Evolutionary conservation across 2,888 invertebrate species (phyloP).

Genomic region (Mythimna loreyi): DNA sequence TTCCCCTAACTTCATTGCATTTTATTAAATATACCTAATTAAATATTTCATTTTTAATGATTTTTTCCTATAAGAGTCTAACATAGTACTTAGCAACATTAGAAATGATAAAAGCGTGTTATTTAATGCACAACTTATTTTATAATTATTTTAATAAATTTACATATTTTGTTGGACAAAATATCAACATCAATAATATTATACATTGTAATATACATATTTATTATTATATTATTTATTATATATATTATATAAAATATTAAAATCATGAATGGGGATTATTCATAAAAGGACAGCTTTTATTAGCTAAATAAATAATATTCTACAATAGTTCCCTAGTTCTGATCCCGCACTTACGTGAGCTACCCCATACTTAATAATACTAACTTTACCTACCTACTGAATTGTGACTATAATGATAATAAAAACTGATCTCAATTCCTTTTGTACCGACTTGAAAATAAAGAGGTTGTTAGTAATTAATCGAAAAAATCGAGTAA

Average conservation of each 20-base stretch:
- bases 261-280: constrained; percentile 11
- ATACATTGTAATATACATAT: too few relatives aligned
- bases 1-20: constrained; percentile 49
- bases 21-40: constrained; percentile 19
- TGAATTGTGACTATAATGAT: constrained; percentile 26
- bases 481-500: too few relatives aligned
- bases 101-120: constrained; percentile 31
- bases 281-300: constrained; percentile 23
- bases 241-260: not conserved
- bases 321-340: constrained; percentile 58
- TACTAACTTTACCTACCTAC: constrained; percentile 55
- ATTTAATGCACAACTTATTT: constrained; percentile 21
- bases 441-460: constrained; percentile 12
- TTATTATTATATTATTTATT: too few relatives aligned
- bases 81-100: constrained; percentile 6
- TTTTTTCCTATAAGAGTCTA: constrained; percentile 37
- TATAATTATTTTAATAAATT: constrained; percentile 2
- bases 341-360: constrained; percentile 63
- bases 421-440: constrained; percentile 49
- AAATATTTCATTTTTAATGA: constrained; percentile 44
- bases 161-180: constrained; percentile 33
- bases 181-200: not conserved
- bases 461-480: too few relatives aligned
- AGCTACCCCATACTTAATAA: constrained; percentile 55
- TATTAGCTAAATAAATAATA: constrained; percentile 38